Base-by-base conservation (phyloP, 1,140 invertebrate species). In the Apis dorsata region DNA sequence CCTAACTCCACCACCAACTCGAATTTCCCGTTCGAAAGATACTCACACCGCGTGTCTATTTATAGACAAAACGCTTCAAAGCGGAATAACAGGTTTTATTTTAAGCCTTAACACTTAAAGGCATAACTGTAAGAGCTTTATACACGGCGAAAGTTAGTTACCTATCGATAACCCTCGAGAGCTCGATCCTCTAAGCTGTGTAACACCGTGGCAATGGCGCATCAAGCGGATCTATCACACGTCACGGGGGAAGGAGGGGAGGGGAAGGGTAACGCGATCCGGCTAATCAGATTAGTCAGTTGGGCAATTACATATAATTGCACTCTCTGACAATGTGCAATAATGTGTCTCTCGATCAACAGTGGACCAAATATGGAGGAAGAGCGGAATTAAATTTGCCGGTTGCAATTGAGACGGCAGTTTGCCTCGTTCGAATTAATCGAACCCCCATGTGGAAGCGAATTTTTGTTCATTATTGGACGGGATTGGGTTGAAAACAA, bases 241-340 rank as follows among this genome's bases (percentile, higher is more conserved):
- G 63, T 24, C 68, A 60, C 24, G 7, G 12, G 78, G 63, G 28
- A 34, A 2, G 34, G 34, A 4, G 3, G 34, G 34, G 34, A 24
- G 24, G 24, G 24, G 24, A 24, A 0, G 24, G 24, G 24, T 62
- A 83, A 73, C 72, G n/a, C 34, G 79, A 86, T 75, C 81, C 69
- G 34, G 66, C 70, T 88, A 87, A 88, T 85, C 82, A 80, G 84
- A 87, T 88, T 87, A 87, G 76, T 81, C 80, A 51, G 72, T 19
- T 69, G 12, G 83, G 83, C 77, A 84, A 89, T 88, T 83, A 84
- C 81, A 84, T 78, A 66, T 86, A 89, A 89, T 88, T 84, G 84
- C 70, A 81, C 55, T 65, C 55, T 65, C 80, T 81, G 81, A 78
- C 78, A 79, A 59, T 53, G 34, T 49, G 62, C 57, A 53, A 75